Percentiles rank a stretch among this genome's conserved stretches.
Conservation (phyloP, 64 coral and sea anemone genomes). For the Pachyseris speciosa region DNA sequence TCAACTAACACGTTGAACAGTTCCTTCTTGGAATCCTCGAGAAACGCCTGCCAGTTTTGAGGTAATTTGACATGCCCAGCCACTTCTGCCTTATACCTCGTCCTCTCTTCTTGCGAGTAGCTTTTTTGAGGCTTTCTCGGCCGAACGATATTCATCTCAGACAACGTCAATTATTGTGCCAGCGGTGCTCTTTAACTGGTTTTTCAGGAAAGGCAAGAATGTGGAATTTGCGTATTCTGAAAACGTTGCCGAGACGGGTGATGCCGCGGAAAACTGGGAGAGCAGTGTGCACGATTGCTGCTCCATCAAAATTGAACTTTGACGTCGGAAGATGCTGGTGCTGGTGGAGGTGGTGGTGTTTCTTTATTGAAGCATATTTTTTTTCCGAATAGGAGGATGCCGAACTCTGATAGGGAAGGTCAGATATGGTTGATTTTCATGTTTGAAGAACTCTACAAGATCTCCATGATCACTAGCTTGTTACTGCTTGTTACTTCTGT, state of each 20-base stretch:
- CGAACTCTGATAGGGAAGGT: neutral
- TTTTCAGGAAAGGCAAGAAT: neutral
- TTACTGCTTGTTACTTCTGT: too few relatives aligned
- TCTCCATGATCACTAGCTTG: too few relatives aligned
- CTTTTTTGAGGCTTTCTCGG: neutral
- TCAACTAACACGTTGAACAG: conserved; percentile 8
- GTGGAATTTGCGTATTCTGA: neutral
- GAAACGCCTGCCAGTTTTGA: conserved; percentile 44
- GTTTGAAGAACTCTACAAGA: too few relatives aligned
- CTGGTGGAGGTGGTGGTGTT: neutral
- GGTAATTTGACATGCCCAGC: conserved; percentile 53
- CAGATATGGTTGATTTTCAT: neutral
- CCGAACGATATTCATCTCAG: neutral
- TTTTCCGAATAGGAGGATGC: neutral
- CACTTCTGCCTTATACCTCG: neutral
- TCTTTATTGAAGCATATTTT: neutral
- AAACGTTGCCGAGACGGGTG: neutral
- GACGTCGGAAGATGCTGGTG: conserved; percentile 23
- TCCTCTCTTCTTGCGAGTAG: neutral
- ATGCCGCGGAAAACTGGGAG: conserved; percentile 35
- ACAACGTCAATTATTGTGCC: neutral
- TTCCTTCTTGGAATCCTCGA: conserved; percentile 62
- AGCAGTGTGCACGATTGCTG: neutral
- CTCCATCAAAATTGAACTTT: conserved; percentile 34
- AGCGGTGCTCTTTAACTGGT: neutral